Evolutionary conservation across 1,140 invertebrate genomes (phyloP).

Genomic region (Drosophila kikkawai): DNA sequence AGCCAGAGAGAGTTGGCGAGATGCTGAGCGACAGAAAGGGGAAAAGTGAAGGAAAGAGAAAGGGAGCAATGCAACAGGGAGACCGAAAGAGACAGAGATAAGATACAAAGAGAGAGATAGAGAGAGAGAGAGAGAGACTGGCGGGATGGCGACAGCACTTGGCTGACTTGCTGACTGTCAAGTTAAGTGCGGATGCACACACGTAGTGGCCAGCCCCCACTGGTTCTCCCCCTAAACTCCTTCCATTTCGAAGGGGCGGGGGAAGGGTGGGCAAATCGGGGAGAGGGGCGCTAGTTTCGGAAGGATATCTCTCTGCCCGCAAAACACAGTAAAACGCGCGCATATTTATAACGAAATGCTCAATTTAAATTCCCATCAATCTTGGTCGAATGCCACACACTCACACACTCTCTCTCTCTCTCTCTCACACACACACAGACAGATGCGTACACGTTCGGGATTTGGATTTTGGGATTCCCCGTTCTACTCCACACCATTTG

Average conservation of each 20-base stretch:
- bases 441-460: slow-evolving; percentile 25
- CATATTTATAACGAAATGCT: slow-evolving; percentile 84
- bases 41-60: background rate
- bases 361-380: slow-evolving; percentile 83
- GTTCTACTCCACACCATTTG: slow-evolving; percentile 2
- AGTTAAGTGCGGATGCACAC: slow-evolving; percentile 64
- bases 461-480: slow-evolving; percentile 30
- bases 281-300: slow-evolving; percentile 38
- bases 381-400: slow-evolving; percentile 70
- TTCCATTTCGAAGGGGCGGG: background rate
- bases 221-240: background rate
- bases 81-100: background rate
- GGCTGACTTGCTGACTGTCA: slow-evolving; percentile 56
- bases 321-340: slow-evolving; percentile 79
- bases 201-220: slow-evolving; percentile 20
- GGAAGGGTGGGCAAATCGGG: background rate
- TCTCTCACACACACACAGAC: slow-evolving; percentile 13
- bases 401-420: slow-evolving; percentile 27
- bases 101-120: background rate
- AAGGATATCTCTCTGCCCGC: slow-evolving; percentile 55
- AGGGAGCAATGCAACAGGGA: background rate
- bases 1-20: background rate
- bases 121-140: slow-evolving; percentile 2
- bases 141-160: slow-evolving; percentile 43
- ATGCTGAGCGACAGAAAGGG: background rate